Conservation (phyloP, 2,113 vertebrate species). For the Sylvicapra grimmia region DNA sequence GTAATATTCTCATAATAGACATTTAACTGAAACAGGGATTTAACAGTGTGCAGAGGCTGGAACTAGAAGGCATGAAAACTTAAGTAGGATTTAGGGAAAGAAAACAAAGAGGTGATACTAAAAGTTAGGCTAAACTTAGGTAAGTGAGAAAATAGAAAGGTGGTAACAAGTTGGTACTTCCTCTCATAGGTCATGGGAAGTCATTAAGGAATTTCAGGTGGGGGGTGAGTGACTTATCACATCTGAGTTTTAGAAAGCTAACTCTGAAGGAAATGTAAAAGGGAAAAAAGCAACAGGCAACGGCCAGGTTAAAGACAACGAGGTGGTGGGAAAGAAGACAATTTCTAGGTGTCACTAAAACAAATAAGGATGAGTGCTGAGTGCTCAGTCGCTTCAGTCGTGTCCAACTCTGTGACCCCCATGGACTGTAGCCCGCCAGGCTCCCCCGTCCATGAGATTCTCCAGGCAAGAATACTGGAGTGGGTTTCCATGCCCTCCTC, state of each 20-base stretch:
- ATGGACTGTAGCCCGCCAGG: background rate
- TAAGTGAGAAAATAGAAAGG: background rate
- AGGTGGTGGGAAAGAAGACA: background rate
- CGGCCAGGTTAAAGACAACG: background rate
- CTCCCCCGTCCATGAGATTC: background rate
- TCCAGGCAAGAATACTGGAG: background rate
- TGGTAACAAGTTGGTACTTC: background rate
- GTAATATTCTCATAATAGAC: background rate
- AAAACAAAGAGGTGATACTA: background rate
- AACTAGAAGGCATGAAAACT: background rate
- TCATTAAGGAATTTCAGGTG: background rate
- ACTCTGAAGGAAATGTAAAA: background rate
- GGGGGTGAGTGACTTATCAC: background rate
- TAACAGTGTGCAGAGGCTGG: background rate
- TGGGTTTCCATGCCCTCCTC: background rate
- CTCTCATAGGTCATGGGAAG: background rate
- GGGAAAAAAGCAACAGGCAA: background rate
- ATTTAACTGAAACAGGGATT: background rate
- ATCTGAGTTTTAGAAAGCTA: background rate
- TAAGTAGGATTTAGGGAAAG: background rate
- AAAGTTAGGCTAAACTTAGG: background rate
- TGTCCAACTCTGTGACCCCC: background rate
- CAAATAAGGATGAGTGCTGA: background rate
- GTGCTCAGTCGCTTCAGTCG: background rate
- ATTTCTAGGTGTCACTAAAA: background rate